These are phyloP conservation scores for Homarus gammarus DNA, from an alignment of 2,888 invertebrate genomes.

Conservation along the genomic window DNA sequence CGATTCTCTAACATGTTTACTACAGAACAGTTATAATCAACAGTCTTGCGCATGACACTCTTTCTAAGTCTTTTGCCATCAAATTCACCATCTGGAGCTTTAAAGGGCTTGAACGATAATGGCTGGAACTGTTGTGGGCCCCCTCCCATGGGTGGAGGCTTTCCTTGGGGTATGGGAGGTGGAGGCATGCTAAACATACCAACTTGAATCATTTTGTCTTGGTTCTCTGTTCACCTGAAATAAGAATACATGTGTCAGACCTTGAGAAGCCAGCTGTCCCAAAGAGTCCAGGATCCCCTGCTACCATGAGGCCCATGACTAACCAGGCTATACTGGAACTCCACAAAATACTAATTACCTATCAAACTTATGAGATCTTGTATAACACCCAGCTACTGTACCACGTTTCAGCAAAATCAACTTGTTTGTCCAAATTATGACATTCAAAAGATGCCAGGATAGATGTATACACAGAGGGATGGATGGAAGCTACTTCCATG, in stretches of 20 bases:
- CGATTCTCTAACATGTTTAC: constrained; percentile 95
- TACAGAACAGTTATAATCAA: constrained; percentile 97
- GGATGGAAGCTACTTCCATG: too few species aligned
- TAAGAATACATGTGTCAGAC: background rate
- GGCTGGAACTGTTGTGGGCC: constrained; percentile 66
- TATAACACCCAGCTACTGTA: too few species aligned
- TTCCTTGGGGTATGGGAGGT: constrained; percentile 56
- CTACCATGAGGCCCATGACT: too few species aligned
- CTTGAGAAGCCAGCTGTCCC: too few species aligned
- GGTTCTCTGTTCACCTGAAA: background rate
- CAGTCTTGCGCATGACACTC: constrained; percentile 97
- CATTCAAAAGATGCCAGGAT: too few species aligned
- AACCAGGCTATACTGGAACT: too few species aligned
- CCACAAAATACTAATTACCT: too few species aligned
- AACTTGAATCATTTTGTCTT: constrained; percentile 59
- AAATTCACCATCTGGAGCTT: constrained; percentile 83
- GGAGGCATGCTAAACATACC: constrained; percentile 71
- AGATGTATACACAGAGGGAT: too few species aligned
- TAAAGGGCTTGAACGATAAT: constrained; percentile 75
- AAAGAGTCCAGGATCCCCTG: too few species aligned
- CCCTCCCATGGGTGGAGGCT: constrained; percentile 30
- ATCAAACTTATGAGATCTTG: too few species aligned
- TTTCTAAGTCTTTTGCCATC: constrained; percentile 97
- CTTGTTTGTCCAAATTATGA: too few species aligned
- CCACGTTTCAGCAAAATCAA: too few species aligned